These are phyloP conservation scores for Eupristina koningsbergeri DNA, from an alignment of 1,140 invertebrate genomes.

Conservation along the genomic window DNA sequence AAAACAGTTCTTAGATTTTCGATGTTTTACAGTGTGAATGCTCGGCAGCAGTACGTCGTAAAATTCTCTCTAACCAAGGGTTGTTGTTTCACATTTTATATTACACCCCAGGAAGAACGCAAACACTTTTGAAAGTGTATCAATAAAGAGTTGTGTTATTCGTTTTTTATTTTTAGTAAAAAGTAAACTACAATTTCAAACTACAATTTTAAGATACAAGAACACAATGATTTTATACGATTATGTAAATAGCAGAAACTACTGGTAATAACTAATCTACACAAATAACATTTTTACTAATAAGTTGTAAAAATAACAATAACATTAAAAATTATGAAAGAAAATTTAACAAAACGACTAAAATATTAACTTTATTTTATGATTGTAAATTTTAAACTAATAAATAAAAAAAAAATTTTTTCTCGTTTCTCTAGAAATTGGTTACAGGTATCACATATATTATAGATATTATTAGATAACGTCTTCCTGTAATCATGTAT, in stretches of 20 bases:
- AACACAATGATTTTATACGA: background rate
- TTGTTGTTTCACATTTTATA: slow-evolving; percentile 1
- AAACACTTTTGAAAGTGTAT: slow-evolving; percentile 18
- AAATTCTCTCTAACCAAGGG: background rate
- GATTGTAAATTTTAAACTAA: too few relatives aligned
- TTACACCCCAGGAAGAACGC: background rate
- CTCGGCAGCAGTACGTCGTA: background rate
- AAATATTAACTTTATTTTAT: too few relatives aligned
- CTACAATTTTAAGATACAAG: background rate
- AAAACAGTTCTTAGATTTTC: background rate
- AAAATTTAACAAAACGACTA: too few relatives aligned
- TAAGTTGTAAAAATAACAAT: too few relatives aligned
- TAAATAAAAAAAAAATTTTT: too few relatives aligned
- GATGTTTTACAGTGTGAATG: background rate
- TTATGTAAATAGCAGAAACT: background rate
- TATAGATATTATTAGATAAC: too few relatives aligned
- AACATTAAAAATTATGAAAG: too few relatives aligned
- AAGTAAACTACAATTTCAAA: background rate
- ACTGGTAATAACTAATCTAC: background rate
- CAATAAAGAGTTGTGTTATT: slow-evolving; percentile 3
- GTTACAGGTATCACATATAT: too few relatives aligned
- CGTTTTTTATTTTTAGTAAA: background rate
- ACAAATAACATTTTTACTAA: too few relatives aligned
- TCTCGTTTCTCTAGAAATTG: too few relatives aligned
- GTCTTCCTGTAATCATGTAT: too few relatives aligned